A percentile compares a stretch with the other conserved stretches of the same genome.
These are phyloP conservation scores for western clawed frog (Xenopus tropicalis) DNA, from an alignment of 2,113 vertebrate genomes.

Conservation along the genomic window DNA sequence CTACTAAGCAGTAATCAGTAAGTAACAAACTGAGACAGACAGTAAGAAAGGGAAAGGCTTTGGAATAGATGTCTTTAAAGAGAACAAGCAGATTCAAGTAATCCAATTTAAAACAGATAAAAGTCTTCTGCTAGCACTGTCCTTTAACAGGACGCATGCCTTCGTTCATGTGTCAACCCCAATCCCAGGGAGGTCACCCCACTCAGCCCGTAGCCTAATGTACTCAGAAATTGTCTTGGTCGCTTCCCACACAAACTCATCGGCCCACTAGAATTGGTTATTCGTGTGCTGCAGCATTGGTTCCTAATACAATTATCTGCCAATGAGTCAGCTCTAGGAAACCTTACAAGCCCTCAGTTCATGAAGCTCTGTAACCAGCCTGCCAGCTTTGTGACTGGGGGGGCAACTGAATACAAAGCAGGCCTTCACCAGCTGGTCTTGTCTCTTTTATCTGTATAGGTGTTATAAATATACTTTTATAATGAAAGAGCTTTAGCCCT, in stretches of 20 bases:
- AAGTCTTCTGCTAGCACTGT: constrained; percentile 73
- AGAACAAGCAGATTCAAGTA: constrained; percentile 80
- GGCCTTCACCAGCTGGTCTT: not conserved
- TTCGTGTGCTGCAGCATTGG: constrained; percentile 63
- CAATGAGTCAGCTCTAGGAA: constrained; percentile 62
- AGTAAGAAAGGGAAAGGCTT: constrained; percentile 61
- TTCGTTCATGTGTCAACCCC: constrained; percentile 79
- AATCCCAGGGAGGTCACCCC: constrained; percentile 71
- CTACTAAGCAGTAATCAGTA: constrained; percentile 59
- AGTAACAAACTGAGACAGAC: constrained; percentile 68
- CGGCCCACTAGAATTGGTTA: constrained; percentile 73
- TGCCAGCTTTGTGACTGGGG: not conserved
- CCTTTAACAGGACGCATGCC: constrained; percentile 78
- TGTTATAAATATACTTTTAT: no score
- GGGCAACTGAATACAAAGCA: not conserved
- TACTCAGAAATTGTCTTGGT: constrained; percentile 74
- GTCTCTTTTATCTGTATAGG: no score
- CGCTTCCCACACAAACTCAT: constrained; percentile 69
- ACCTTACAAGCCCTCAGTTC: constrained; percentile 57
- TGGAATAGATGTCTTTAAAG: constrained; percentile 73
- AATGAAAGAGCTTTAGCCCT: no score
- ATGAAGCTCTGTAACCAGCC: constrained; percentile 40
- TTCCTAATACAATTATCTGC: constrained; percentile 76
- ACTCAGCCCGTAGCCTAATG: constrained; percentile 70
- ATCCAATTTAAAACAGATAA: constrained; percentile 82